Evolutionary conservation across 2,797 vertebrate genomes (phyloP).

Genomic region (Todus mexicanus): DNA sequence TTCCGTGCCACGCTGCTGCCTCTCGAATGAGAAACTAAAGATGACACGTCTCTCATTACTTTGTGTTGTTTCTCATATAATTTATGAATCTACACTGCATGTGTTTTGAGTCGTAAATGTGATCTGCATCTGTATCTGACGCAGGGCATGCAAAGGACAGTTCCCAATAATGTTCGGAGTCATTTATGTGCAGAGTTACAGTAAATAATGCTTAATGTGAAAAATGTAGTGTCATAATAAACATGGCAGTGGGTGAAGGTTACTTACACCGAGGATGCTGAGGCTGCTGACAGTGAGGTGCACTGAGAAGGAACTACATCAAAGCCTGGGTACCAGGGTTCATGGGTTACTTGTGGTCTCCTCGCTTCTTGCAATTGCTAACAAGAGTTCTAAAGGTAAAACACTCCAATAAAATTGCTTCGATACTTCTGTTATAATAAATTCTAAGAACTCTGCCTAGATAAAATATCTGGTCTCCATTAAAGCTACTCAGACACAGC

Average conservation of each 20-base stretch:
- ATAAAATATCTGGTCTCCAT: background rate
- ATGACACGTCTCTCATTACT: conserved; percentile 1
- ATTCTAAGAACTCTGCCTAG: background rate
- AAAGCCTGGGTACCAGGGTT: background rate
- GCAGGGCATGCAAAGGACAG: background rate
- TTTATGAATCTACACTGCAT: background rate
- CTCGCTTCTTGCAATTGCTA: background rate
- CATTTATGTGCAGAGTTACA: background rate
- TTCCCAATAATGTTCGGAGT: background rate
- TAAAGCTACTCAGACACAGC: background rate
- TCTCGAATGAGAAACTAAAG: background rate
- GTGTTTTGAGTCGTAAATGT: background rate
- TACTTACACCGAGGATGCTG: background rate
- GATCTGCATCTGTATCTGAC: background rate
- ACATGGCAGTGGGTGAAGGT: background rate
- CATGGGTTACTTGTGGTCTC: background rate
- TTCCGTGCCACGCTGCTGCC: background rate
- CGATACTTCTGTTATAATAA: background rate
- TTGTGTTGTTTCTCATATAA: background rate
- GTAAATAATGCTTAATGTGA: background rate
- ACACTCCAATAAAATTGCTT: background rate
- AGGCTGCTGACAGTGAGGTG: background rate
- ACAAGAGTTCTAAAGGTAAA: background rate
- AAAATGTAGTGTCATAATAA: background rate
- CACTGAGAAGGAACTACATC: background rate